Conservation (phyloP, 2,113 vertebrate genomes). For the Phrynosoma blainvillii region DNA sequence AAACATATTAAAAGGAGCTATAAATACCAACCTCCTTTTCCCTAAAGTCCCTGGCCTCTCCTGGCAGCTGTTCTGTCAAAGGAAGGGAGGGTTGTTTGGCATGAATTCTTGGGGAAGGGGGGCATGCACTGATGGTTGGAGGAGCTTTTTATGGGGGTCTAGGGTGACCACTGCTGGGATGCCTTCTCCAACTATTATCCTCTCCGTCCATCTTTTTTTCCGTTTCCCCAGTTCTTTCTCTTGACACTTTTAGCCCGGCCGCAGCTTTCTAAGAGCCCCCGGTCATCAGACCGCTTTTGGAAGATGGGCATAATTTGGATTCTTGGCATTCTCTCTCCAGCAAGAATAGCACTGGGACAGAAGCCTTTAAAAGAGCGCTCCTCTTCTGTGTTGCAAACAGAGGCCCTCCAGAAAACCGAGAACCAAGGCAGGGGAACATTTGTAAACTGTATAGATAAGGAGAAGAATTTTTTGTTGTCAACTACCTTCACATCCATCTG, state of each 20-base stretch:
- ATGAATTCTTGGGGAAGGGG: background rate
- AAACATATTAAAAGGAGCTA: slow-evolving; percentile 46
- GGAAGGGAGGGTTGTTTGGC: background rate
- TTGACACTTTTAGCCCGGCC: background rate
- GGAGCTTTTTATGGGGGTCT: no score
- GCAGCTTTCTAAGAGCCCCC: background rate
- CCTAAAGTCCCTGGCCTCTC: background rate
- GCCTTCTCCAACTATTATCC: background rate
- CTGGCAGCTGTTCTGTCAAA: slow-evolving; percentile 14
- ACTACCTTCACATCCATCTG: no score
- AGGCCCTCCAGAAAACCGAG: no score
- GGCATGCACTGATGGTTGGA: background rate
- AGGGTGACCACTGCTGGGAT: background rate
- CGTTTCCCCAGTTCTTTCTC: background rate
- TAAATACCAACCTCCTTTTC: slow-evolving; percentile 47
- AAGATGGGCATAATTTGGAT: slow-evolving; percentile 17
- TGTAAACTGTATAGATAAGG: no score
- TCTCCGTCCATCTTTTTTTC: background rate
- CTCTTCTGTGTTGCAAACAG: background rate
- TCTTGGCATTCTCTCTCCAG: slow-evolving; percentile 1
- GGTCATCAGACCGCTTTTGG: background rate
- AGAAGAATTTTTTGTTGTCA: no score
- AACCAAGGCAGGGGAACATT: no score
- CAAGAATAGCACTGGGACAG: background rate
- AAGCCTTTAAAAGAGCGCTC: background rate